These are phyloP conservation scores for Osmerus mordax DNA, from an alignment of 2,113 vertebrate genomes.

Conservation along the genomic window DNA sequence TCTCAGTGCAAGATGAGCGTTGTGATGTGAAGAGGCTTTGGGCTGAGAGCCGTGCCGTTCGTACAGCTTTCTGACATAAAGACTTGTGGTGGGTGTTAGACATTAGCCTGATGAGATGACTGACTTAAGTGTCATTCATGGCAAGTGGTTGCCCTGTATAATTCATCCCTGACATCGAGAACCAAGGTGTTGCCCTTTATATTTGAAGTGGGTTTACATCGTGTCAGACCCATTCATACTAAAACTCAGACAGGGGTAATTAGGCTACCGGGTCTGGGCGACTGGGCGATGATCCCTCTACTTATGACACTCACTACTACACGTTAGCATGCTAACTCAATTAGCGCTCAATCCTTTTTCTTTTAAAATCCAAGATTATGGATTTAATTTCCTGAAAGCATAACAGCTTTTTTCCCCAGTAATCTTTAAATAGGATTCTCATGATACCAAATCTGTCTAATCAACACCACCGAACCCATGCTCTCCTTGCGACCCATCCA, in stretches of 20 bases:
- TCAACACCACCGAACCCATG: constrained; percentile 72
- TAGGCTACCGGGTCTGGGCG: not conserved
- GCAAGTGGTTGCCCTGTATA: not conserved
- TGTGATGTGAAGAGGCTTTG: constrained; percentile 71
- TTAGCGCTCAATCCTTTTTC: not conserved
- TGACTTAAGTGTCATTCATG: constrained; percentile 12
- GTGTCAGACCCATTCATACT: no score
- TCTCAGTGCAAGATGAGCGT: constrained; percentile 71
- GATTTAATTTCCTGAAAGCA: constrained; percentile 69
- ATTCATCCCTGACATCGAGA: not conserved
- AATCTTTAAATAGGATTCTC: constrained; percentile 78
- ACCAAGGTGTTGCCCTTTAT: no score
- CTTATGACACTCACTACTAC: not conserved
- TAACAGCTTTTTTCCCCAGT: constrained; percentile 69
- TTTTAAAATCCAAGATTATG: constrained; percentile 13
- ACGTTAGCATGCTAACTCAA: not conserved
- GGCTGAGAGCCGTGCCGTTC: constrained; percentile 53
- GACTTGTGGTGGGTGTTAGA: constrained; percentile 20
- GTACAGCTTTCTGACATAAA: constrained; percentile 29
- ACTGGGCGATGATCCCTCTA: not conserved
- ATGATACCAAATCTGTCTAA: constrained; percentile 68
- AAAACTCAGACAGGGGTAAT: no score
- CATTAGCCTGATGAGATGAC: constrained; percentile 1
- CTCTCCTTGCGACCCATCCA: constrained; percentile 52
- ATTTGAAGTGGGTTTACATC: no score